phyloP scores from a whole-genome alignment of 2,888 invertebrate genomes.

The Papilio elwesi region DNA sequence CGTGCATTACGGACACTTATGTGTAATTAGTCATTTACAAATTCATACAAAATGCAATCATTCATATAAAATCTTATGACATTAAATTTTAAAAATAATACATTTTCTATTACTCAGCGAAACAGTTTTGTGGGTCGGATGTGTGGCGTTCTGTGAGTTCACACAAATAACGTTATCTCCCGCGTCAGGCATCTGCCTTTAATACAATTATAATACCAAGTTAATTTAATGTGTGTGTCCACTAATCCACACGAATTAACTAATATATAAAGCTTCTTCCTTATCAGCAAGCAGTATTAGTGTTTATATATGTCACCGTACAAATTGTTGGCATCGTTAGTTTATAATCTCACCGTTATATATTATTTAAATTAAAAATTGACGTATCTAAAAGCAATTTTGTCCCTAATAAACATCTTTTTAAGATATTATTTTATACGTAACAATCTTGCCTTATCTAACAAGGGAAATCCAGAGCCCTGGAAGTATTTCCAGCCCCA shows the following conservation, averaged over 20 bases:
- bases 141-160: neutral
- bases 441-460: too few relatives aligned
- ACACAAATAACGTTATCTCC: constrained; percentile 4
- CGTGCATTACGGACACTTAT: too few relatives aligned
- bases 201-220: neutral
- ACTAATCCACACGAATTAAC: constrained; percentile 9
- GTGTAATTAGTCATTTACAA: too few relatives aligned
- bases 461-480: too few relatives aligned
- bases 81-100: neutral
- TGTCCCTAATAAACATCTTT: too few relatives aligned
- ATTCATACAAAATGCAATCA: too few relatives aligned
- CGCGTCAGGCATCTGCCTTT: constrained; percentile 9
- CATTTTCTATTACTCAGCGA: neutral
- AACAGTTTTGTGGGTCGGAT: neutral
- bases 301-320: neutral
- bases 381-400: too few relatives aligned
- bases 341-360: too few relatives aligned
- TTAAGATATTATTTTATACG: too few relatives aligned
- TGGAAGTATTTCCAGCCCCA: too few relatives aligned
- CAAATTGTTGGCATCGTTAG: neutral
- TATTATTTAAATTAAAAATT: too few relatives aligned
- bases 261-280: constrained; percentile 1
- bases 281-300: neutral
- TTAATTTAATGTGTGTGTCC: constrained; percentile 8
- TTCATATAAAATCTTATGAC: too few relatives aligned